A percentile compares a stretch with the other conserved stretches of the same genome.
Evolutionary conservation across 2,797 vertebrate species (phyloP).

Genomic region (Remorina albescens): DNA sequence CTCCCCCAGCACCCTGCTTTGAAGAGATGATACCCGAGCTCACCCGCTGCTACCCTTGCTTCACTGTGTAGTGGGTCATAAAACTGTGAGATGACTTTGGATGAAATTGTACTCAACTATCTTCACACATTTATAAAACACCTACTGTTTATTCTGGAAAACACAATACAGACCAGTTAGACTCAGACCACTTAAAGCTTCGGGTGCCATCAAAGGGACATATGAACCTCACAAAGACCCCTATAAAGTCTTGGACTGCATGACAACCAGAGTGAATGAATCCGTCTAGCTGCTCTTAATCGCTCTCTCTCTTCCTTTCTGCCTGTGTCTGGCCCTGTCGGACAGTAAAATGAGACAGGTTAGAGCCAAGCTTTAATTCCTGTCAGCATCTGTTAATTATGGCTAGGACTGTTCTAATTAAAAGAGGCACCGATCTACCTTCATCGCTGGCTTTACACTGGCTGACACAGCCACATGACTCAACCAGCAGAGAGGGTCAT

Average conservation of each 20-base stretch:
- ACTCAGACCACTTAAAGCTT: conserved; percentile 57
- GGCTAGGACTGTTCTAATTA: conserved; percentile 86
- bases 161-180: conserved; percentile 39
- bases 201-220: conserved; percentile 60
- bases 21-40: conserved; percentile 86
- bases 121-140: conserved; percentile 70
- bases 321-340: conserved; percentile 71
- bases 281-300: conserved; percentile 56
- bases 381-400: conserved; percentile 90
- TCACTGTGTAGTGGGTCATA: conserved; percentile 65
- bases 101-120: conserved; percentile 61
- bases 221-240: conserved; percentile 58
- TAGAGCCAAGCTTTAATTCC: conserved; percentile 86
- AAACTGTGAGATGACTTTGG: conserved; percentile 75
- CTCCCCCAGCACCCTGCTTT: conserved; percentile 80
- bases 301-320: conserved; percentile 62
- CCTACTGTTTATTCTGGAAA: conserved; percentile 72
- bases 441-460: conserved; percentile 71
- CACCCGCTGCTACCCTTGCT: conserved; percentile 67
- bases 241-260: conserved; percentile 53
- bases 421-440: conserved; percentile 86
- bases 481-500: conserved; percentile 62
- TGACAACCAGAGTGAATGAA: conserved; percentile 57
- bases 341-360: conserved; percentile 83
- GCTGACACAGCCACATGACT: conserved; percentile 77